Evolutionary conservation across 2,888 invertebrate species (phyloP), one percentile per base, ranked within the genome.

Genomic region (Choristoneura rosaceana): DNA sequence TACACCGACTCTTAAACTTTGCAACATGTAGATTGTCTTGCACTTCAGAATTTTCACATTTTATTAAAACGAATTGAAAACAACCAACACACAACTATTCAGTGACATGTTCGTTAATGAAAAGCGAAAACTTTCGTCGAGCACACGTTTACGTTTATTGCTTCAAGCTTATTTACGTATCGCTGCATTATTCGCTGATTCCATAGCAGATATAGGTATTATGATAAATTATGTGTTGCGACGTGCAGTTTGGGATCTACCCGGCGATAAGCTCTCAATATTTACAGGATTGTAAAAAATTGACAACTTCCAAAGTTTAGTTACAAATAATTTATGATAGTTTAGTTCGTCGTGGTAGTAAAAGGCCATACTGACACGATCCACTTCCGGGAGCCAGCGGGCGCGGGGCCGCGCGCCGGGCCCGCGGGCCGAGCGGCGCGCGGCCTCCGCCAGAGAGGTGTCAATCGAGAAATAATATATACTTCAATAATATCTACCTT

Each of bases 281-380:
- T 93, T 90, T 93, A 93, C 93, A 93, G 87, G 91, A 87, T 90
- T 91, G 90, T 93, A 93, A 90, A 92, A 92, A 93, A 94, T 93
- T 93, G 90, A 93, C 92, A 91, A 91, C 90, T 90, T 92, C 88
- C 90, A 91, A 90, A 90, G 88, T 88, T 90, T 90, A 89, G 90
- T 88, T 92, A 93, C 90, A 93, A 93, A 92, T 85, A 88, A 80
- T 84, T 38, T 89, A 89, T 88, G 85, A 84, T 87, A 76, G 82
- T 85, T 78, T 84, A 85, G 79, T 89, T 89, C 87, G 88, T 90
- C 90, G 90, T 91, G 90, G 90, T 92, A 90, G 88, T 90, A 88
- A 88, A 90, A 64, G 88, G 87, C 88, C 87, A 88, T 87, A 87
- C 84, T 87, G 90, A 87, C 82, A 79, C 84, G 81, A 86, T 84